Evolutionary conservation across 2,113 vertebrate genomes (phyloP).

Genomic region (Tachysurus fulvidraco): DNA sequence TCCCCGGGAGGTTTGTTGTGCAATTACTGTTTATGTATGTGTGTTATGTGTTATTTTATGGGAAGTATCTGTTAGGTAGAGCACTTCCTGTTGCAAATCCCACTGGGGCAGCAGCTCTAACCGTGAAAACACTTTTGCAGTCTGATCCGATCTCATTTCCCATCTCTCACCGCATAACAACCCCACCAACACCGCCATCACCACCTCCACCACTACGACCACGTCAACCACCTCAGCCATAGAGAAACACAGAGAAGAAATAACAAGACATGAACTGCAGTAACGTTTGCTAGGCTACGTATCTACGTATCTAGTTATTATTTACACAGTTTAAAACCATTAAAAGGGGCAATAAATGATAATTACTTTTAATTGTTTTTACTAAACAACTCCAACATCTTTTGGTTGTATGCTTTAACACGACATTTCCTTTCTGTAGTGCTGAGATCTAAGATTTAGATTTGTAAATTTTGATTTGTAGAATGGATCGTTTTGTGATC

Average conservation of each 20-base stretch:
- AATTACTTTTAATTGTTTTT: background rate
- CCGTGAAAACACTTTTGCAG: constrained; percentile 53
- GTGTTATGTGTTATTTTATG: constrained; percentile 57
- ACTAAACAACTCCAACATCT: background rate
- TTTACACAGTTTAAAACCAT: background rate
- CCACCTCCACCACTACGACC: background rate
- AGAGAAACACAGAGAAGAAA: background rate
- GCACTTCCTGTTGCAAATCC: constrained; percentile 54
- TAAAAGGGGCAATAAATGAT: background rate
- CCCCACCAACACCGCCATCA: constrained; percentile 11
- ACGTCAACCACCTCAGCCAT: background rate
- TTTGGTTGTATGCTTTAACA: background rate
- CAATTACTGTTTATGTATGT: constrained; percentile 29
- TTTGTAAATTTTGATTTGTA: background rate
- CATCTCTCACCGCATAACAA: constrained; percentile 37
- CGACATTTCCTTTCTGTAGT: background rate
- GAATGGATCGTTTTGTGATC: background rate
- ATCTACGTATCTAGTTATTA: background rate
- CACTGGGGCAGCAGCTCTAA: constrained; percentile 35
- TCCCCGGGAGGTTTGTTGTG: constrained; percentile 22
- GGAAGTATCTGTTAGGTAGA: constrained; percentile 56
- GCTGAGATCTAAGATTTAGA: background rate
- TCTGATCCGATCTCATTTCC: constrained; percentile 30
- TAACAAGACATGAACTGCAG: background rate
- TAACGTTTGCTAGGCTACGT: background rate